phyloP scores from a whole-genome alignment of 2,888 invertebrate genomes.

The Lasioglossum calceatum region DNA sequence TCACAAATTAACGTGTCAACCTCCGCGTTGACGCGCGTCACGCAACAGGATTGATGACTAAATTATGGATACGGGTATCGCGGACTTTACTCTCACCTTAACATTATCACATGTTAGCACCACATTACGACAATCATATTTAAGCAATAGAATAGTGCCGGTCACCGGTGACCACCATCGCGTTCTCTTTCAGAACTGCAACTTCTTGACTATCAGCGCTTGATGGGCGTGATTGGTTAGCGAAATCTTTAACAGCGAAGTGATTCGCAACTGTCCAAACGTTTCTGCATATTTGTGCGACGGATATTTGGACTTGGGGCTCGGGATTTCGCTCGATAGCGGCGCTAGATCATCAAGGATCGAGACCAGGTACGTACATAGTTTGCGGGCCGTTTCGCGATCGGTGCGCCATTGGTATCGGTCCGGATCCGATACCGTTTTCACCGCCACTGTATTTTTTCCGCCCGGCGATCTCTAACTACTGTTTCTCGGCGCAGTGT shows the following conservation, averaged over 20 bases:
- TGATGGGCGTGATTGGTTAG: no score
- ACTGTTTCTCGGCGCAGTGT: slow-evolving; percentile 61
- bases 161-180: no score
- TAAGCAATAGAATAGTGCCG: no score
- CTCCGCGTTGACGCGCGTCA: not conserved
- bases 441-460: slow-evolving; percentile 42
- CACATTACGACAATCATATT: no score
- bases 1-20: not conserved
- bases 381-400: not conserved
- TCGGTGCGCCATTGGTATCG: not conserved
- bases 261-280: no score
- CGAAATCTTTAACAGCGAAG: no score
- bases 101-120: no score
- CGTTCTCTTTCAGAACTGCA: no score
- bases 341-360: not conserved
- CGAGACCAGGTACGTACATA: not conserved
- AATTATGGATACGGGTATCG: not conserved
- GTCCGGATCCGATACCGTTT: slow-evolving; percentile 49
- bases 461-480: slow-evolving; percentile 47
- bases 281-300: not conserved
- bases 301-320: not conserved
- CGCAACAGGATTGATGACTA: not conserved
- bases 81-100: not conserved
- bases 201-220: no score
- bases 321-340: not conserved